phyloP scores from a whole-genome alignment of 2,113 vertebrate species.

The Eurystomus gularis region DNA sequence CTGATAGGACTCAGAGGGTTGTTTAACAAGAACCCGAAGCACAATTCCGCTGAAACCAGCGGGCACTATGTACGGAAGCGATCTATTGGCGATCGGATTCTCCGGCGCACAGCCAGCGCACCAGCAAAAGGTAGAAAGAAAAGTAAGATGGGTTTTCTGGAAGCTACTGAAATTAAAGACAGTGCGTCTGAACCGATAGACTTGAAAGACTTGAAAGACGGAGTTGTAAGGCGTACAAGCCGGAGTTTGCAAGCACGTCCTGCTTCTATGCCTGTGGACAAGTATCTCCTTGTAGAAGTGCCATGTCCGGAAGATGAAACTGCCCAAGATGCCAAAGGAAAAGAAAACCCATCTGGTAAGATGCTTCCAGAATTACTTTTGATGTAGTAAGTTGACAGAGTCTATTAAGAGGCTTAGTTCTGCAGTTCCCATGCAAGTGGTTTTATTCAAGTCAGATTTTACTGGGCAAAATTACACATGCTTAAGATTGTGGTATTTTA shows the following conservation, averaged over 20 bases:
- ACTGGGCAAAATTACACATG: background rate
- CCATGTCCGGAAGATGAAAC: conserved; percentile 56
- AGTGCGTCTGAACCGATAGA: conserved; percentile 56
- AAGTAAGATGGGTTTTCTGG: conserved; percentile 87
- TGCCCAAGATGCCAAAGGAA: conserved; percentile 45
- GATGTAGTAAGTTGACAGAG: background rate
- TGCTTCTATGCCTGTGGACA: conserved; percentile 91
- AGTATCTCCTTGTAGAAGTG: conserved; percentile 77
- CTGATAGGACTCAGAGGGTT: conserved; percentile 91
- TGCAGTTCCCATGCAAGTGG: background rate
- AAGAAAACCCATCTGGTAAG: conserved; percentile 80
- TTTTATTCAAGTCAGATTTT: background rate
- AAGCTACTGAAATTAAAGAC: conserved; percentile 82
- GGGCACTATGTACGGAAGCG: conserved; percentile 81
- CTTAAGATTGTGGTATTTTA: background rate
- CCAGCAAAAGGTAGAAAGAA: conserved; percentile 95
- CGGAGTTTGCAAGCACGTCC: conserved; percentile 83
- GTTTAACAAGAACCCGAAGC: conserved; percentile 88
- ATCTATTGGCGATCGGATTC: conserved; percentile 88
- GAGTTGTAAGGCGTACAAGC: conserved; percentile 61
- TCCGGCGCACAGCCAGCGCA: conserved; percentile 93
- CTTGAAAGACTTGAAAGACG: conserved; percentile 56
- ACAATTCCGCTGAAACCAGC: conserved; percentile 74
- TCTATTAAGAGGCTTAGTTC: background rate
- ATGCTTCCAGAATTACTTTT: background rate